A percentile compares a stretch with the other conserved stretches of the same genome.
These are phyloP conservation scores for Antrozous pallidus DNA, from an alignment of 2,797 vertebrate species.

Conservation along the genomic window DNA sequence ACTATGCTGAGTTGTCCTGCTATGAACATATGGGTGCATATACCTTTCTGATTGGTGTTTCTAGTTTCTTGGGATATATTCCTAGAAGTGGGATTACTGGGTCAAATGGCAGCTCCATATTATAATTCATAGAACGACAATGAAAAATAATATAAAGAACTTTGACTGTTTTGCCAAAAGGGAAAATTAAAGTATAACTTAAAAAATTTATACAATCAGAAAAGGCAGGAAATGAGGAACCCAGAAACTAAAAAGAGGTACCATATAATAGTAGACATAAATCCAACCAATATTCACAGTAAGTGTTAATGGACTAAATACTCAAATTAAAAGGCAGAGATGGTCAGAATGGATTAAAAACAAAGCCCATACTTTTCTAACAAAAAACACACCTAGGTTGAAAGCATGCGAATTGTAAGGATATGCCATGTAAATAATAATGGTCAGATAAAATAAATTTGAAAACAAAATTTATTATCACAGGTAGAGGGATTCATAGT, in stretches of 20 bases:
- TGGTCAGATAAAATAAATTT: neutral
- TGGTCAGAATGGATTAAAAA: too few relatives aligned
- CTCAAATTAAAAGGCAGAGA: too few relatives aligned
- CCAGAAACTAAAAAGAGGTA: neutral
- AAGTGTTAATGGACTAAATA: too few relatives aligned
- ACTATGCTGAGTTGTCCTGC: too few relatives aligned
- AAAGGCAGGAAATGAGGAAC: neutral
- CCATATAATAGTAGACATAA: neutral
- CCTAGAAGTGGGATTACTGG: too few relatives aligned
- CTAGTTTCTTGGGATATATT: too few relatives aligned
- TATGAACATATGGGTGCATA: too few relatives aligned
- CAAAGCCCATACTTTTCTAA: neutral
- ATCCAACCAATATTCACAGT: neutral
- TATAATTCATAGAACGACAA: neutral
- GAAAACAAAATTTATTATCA: neutral
- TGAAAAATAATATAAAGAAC: neutral
- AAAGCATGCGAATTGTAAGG: neutral
- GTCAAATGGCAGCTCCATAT: neutral
- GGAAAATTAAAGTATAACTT: neutral
- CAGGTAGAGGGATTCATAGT: neutral
- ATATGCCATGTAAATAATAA: neutral
- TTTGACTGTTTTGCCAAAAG: neutral
- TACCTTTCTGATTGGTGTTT: too few relatives aligned
- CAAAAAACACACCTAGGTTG: neutral
- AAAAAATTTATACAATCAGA: neutral